Base-by-base conservation (phyloP, 2,113 vertebrate species). In the Siphamia tubifer region DNA sequence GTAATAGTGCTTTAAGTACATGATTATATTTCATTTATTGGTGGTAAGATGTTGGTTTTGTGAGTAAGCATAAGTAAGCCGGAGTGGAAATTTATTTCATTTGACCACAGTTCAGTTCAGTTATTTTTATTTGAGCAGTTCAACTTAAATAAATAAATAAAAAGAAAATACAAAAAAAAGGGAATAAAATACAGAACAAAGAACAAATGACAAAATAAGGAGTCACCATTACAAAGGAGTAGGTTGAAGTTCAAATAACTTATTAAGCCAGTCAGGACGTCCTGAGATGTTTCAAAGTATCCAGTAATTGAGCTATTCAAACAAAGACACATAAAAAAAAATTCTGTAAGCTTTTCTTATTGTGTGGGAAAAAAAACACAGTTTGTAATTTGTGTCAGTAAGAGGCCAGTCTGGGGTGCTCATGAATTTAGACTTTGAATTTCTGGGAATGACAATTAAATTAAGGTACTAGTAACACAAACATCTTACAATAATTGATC, bases 11-110 rank as follows among this genome's bases (percentile, higher is more conserved):
- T 52, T 31, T 23, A 38, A 21, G 1, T 32, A 45, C 17, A 34
- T 73, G 74, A 39, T 42, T 49, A 43, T 39, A 51, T 70, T 77
- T 70, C 23, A 74, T 74, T 45, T 77, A 64, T 55, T 69, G 25
- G 62, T 53, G 57, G 44, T 51, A 39, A 0, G 58, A 31, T 65
- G 65, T 68, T 60, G 57, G 65, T 49, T 55, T 57, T 54, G 67
- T 55, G 49, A 74, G 64, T 68, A 23, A 68, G 58, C n/a, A n/a
- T 38, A 68, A 17, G 56, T 60, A 51, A 71, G 48, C 36, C 13
- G 4, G 1, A 24, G 48, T 68, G 48, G 52, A 71, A 55, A 82
- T 68, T 27, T 65, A 74, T 56, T 34, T 30, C 9, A 13, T 30
- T 39, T 23, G 10, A 30, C 72, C 48, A 43, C 65, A 68, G n/a